phyloP scores from a whole-genome alignment of 2,797 vertebrate species.

The Syndactyla subalaris region DNA sequence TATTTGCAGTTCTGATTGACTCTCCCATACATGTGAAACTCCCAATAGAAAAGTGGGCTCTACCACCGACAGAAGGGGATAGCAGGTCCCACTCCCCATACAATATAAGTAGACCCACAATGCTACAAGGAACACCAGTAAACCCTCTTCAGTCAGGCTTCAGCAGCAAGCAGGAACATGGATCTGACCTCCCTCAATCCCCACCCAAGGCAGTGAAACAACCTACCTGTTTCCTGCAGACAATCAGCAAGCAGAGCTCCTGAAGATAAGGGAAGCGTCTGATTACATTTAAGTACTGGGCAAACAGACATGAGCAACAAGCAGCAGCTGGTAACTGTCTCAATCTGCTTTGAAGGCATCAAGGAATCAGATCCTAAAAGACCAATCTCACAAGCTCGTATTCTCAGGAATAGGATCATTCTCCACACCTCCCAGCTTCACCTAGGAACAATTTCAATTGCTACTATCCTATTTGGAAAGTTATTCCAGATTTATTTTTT shows the following conservation, averaged over 20 bases:
- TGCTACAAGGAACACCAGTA: not conserved
- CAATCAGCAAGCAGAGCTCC: not conserved
- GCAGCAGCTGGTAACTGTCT: not conserved
- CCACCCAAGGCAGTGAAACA: not conserved
- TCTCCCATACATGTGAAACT: not conserved
- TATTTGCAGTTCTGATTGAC: not conserved
- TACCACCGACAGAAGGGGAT: too few relatives aligned
- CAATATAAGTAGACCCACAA: too few relatives aligned
- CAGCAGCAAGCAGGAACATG: not conserved
- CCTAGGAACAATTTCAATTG: not conserved
- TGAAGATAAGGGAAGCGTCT: not conserved
- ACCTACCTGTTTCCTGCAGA: not conserved
- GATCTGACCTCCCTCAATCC: not conserved
- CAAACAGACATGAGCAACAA: not conserved
- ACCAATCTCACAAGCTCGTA: not conserved
- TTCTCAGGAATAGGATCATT: rapidly evolving
- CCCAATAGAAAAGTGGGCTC: too few relatives aligned
- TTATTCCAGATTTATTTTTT: not conserved
- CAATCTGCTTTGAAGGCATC: not conserved
- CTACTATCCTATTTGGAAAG: not conserved
- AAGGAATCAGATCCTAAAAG: not conserved
- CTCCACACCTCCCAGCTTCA: not conserved
- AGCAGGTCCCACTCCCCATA: too few relatives aligned
- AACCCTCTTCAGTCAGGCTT: not conserved
- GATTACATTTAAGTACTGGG: not conserved